These are phyloP conservation scores for Ctenomys sociabilis DNA, from an alignment of 2,113 vertebrate genomes.

Conservation along the genomic window DNA sequence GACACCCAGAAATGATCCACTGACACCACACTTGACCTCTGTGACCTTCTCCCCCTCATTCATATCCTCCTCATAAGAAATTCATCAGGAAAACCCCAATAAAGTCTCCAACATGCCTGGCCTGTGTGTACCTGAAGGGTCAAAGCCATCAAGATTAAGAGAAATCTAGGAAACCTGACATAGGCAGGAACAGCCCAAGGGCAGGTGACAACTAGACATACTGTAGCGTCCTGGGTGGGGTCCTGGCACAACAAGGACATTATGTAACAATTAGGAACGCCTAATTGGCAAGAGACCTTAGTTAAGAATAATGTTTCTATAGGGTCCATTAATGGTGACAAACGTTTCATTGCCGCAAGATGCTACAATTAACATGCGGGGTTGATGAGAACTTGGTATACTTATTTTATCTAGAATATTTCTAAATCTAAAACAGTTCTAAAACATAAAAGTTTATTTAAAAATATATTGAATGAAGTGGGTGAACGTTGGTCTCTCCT, in stretches of 20 bases:
- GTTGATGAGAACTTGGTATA: not conserved
- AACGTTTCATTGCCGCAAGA: not conserved
- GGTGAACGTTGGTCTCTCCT: not conserved
- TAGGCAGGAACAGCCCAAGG: not conserved
- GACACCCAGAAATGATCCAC: no score
- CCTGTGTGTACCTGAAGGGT: not conserved
- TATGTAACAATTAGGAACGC: not conserved
- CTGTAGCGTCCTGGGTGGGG: not conserved
- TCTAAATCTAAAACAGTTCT: not conserved
- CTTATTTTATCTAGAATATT: not conserved
- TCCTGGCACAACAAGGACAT: not conserved
- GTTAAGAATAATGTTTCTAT: not conserved
- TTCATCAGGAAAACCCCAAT: not conserved
- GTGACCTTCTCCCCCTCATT: not conserved
- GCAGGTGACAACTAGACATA: not conserved
- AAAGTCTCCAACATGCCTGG: not conserved
- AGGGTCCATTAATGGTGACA: not conserved
- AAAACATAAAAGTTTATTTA: not conserved
- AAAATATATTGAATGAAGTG: not conserved
- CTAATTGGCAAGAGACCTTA: not conserved
- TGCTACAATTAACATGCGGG: not conserved
- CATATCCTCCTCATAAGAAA: not conserved
- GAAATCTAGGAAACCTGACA: not conserved
- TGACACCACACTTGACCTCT: not conserved
- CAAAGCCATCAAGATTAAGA: not conserved